A percentile compares a stretch with the other conserved stretches of the same genome.
phyloP scores from a whole-genome alignment of 2,113 vertebrate species.

The Ameiurus melas region DNA sequence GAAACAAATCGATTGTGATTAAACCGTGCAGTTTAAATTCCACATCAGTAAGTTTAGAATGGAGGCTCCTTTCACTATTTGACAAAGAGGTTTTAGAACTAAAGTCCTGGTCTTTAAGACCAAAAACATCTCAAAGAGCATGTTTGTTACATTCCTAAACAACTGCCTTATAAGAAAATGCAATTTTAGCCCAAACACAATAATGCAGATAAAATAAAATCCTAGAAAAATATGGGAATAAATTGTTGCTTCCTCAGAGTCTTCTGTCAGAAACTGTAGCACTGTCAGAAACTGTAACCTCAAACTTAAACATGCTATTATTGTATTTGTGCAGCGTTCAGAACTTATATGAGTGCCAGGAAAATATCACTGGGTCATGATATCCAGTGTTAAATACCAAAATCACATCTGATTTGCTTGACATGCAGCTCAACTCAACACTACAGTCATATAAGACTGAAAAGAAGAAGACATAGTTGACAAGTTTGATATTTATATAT shows the following conservation, averaged over 20 bases:
- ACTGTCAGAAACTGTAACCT: not conserved
- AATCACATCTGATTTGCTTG: conserved; percentile 32
- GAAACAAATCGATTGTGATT: not conserved
- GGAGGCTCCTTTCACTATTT: not conserved
- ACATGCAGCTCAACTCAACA: conserved; percentile 14
- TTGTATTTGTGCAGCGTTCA: not conserved
- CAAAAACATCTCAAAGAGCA: not conserved
- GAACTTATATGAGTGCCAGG: conserved; percentile 16
- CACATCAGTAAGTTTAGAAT: not conserved
- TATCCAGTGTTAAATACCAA: not conserved
- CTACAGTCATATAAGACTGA: conserved; percentile 1
- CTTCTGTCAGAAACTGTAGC: not conserved
- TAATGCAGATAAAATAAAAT: not conserved
- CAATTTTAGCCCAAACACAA: not conserved
- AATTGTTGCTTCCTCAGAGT: not conserved
- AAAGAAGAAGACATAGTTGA: not conserved
- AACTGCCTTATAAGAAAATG: not conserved
- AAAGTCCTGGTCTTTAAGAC: not conserved
- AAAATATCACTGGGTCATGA: conserved; percentile 10
- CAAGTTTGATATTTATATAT: not conserved
- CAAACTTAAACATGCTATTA: not conserved
- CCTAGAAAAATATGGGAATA: not conserved
- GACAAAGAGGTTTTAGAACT: not conserved
- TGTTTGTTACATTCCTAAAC: conserved; percentile 11
- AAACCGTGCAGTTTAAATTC: not conserved